phyloP scores from a whole-genome alignment of 2,888 invertebrate genomes.

The Agrotis puta region DNA sequence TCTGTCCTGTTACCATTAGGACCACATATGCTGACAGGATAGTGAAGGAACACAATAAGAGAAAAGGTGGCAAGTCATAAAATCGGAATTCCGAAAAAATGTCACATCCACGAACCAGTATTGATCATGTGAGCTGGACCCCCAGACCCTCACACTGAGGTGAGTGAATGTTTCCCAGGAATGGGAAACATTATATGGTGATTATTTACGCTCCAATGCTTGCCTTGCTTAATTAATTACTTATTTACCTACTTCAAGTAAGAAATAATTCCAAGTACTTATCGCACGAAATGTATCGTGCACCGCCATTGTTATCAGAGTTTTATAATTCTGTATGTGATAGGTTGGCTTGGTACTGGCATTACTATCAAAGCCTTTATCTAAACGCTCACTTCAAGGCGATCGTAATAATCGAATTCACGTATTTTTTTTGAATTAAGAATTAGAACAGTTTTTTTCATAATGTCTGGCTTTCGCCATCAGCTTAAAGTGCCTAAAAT shows the following conservation, averaged over 20 bases:
- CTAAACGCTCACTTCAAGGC: slow-evolving; percentile 78
- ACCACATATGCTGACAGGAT: not conserved
- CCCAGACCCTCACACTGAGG: too few relatives aligned
- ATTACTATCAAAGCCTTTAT: slow-evolving; percentile 60
- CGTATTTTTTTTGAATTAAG: slow-evolving; percentile 51
- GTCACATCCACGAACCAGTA: not conserved
- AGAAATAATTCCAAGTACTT: slow-evolving; percentile 29
- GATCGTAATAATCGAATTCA: slow-evolving; percentile 64
- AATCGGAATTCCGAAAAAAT: not conserved
- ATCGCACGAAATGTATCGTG: slow-evolving; percentile 62
- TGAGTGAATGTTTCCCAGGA: too few relatives aligned
- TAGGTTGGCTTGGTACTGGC: slow-evolving; percentile 53
- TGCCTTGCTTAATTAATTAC: too few relatives aligned
- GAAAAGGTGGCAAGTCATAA: not conserved
- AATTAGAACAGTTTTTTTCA: slow-evolving; percentile 44
- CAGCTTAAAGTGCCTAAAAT: slow-evolving; percentile 74
- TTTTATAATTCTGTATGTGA: slow-evolving; percentile 61
- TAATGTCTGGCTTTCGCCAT: slow-evolving; percentile 62
- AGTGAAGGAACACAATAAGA: not conserved
- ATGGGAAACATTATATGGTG: not conserved
- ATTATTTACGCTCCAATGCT: not conserved
- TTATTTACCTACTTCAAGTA: too few relatives aligned
- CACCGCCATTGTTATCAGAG: slow-evolving; percentile 62
- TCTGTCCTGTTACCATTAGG: not conserved
- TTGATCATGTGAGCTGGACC: not conserved